These are phyloP conservation scores for Mnemiopsis leidyi DNA, from an alignment of 37 sponge, comb jelly and placozoan species.

Conservation along the genomic window DNA sequence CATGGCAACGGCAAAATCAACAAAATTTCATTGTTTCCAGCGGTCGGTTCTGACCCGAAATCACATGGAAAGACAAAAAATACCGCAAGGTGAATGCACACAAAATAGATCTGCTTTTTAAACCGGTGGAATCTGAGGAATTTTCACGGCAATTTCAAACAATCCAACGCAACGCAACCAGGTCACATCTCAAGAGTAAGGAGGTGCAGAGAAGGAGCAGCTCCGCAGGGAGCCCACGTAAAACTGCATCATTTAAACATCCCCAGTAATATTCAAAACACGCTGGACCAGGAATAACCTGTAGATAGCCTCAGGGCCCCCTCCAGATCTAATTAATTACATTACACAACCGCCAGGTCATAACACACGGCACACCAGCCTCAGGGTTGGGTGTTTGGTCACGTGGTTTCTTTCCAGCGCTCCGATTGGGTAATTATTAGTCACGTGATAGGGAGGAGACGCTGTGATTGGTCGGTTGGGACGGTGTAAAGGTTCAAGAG, in stretches of 20 bases:
- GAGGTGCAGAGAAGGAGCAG: too few relatives aligned
- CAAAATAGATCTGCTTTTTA: too few relatives aligned
- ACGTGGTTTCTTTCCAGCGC: background rate
- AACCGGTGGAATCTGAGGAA: too few relatives aligned
- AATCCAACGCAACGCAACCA: too few relatives aligned
- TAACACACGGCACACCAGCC: background rate
- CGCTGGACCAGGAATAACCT: background rate
- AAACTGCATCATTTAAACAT: background rate
- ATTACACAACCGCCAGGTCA: background rate
- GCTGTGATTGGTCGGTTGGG: background rate
- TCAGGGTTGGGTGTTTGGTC: background rate
- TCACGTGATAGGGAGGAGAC: background rate
- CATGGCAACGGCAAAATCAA: too few relatives aligned
- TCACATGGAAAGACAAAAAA: too few relatives aligned
- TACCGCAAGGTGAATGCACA: too few relatives aligned
- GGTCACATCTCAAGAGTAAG: too few relatives aligned
- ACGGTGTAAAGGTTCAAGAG: background rate
- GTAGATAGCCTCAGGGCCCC: background rate
- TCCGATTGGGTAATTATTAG: background rate
- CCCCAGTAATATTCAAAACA: background rate
- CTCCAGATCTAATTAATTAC: background rate
- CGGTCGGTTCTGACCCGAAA: too few relatives aligned
- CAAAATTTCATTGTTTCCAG: too few relatives aligned
- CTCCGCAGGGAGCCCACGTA: background rate
- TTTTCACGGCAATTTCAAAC: too few relatives aligned